Percentiles rank a stretch among this genome's conserved stretches.
Evolutionary conservation across 2,113 vertebrate species (phyloP).

Genomic region (Campylorhamphus procurvoides): DNA sequence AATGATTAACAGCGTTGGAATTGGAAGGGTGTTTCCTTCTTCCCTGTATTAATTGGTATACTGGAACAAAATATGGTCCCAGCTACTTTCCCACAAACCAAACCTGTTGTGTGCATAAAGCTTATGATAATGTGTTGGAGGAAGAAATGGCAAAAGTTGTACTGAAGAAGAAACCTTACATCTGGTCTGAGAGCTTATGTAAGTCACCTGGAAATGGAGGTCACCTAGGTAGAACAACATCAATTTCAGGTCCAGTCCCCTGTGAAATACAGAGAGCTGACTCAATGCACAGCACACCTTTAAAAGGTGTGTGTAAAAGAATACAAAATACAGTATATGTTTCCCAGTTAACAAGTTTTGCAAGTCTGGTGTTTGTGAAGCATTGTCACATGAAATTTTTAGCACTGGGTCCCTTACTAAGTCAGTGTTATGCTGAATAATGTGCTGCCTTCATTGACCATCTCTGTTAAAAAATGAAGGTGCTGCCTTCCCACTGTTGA

Average conservation of each 20-base stretch:
- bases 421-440: not conserved
- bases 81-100: not conserved
- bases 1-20: not conserved
- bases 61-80: not conserved
- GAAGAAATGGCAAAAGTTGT: not conserved
- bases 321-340: not conserved
- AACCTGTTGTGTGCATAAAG: not conserved
- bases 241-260: not conserved
- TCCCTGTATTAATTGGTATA: not conserved
- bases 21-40: not conserved
- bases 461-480: not conserved
- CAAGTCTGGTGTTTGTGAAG: not conserved
- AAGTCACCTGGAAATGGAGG: not conserved
- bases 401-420: not conserved
- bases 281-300: not conserved
- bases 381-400: not conserved
- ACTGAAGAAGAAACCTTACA: not conserved
- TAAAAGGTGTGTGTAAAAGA: not conserved
- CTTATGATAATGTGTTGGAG: not conserved
- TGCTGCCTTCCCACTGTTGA: not conserved
- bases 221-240: not conserved
- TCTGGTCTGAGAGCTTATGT: not conserved
- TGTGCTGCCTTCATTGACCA: rapidly evolving
- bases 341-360: not conserved
- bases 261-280: not conserved